Evolutionary conservation across 2,797 vertebrate species (phyloP), one percentile per base, ranked within the genome.

Genomic region (Coluber constrictor): DNA sequence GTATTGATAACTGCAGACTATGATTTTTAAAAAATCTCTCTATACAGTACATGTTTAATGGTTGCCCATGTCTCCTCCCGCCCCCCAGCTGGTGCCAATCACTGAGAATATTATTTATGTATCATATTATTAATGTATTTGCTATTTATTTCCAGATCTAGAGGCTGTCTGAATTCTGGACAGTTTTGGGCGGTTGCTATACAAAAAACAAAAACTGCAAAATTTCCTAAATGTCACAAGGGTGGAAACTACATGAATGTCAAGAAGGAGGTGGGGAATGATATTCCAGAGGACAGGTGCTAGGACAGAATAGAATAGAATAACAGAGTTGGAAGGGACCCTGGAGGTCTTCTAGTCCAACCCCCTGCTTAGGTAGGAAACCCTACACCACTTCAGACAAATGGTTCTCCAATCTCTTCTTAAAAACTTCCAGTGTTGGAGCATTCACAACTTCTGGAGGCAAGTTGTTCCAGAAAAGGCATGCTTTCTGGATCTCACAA

Each of bases 1-100:
- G 18, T 70, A 32, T 9, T 91, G 15, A 3, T 47, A 23, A 25
- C 79, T 63, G 90, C n/a, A 86, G 20, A 86, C 2, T 43, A 87
- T 55, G 29, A 32, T 37, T 66, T 12, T 54, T 0, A 51, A 51
- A 93, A 7, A 91, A 95, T 74, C 32, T 74, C 32, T 37, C 16
- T 74, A 66, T n/a, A 66, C 89, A 93, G 61, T 32, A 5, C 51
- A 32, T 87, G 90, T 90, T 92, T 86, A 79, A 91, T 10, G 91
- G n/a, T 1, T 86, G 2, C 51, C 79, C 88, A 90, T 83, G 57
- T 20, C 89, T 10, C 83, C 25, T 55, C 92, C 91, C 37, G 37
- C 11, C 89, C 89, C 47, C 6, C 6, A 93, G 70, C 86, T 92
- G 37, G 16, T 90, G 51, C 47, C 89, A 94, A 61, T 83, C 93